Evolutionary conservation across 53 echinoderm and acorn worm species (phyloP).

Genomic region (Echinometra lucunter): DNA sequence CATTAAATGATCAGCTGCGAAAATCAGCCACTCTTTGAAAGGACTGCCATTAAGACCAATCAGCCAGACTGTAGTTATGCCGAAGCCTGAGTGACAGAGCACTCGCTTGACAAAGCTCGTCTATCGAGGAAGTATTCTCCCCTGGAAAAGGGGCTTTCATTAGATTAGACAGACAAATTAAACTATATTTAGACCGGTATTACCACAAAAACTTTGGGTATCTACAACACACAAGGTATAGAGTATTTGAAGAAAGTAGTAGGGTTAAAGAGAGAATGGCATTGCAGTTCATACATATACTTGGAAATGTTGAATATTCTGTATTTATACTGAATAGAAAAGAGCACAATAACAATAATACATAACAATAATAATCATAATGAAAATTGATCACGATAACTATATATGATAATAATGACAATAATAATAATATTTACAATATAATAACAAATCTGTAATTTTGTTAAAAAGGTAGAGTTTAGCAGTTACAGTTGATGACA

Average conservation of each 20-base stretch:
- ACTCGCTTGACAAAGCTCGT: background rate
- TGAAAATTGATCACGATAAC: too few species aligned
- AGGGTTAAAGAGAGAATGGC: too few species aligned
- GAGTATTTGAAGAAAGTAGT: too few species aligned
- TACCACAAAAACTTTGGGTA: background rate
- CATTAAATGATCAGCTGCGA: background rate
- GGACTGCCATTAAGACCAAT: background rate
- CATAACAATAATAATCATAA: too few species aligned
- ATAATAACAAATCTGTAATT: too few species aligned
- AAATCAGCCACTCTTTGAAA: background rate
- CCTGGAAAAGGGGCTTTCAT: background rate
- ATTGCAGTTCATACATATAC: background rate
- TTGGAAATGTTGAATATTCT: background rate
- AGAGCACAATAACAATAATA: too few species aligned
- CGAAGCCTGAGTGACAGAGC: background rate
- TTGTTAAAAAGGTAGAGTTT: too few species aligned
- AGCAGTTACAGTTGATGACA: too few species aligned
- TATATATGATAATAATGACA: too few species aligned
- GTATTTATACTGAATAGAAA: too few species aligned
- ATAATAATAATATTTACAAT: too few species aligned
- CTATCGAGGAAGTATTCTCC: background rate
- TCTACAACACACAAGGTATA: background rate
- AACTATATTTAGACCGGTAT: conserved; percentile 11
- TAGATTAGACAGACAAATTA: conserved; percentile 29
- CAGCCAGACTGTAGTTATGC: background rate